Base-by-base conservation (phyloP, 2,113 vertebrate species). In the Myotis davidii region DNA sequence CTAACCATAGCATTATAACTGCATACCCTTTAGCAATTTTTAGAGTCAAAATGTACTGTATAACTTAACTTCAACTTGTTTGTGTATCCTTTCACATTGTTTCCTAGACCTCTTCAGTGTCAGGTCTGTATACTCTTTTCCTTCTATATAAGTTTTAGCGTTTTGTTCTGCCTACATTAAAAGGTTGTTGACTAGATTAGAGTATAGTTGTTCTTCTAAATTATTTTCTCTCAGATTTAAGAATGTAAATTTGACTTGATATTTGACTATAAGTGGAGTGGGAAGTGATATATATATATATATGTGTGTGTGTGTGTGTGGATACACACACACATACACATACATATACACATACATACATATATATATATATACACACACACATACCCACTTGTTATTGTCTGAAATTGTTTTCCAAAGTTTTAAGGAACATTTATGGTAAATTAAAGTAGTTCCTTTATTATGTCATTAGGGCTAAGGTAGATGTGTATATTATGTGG, bases 151-250 rank as follows among this genome's bases (percentile, higher is more conserved):
- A 85, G 25, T 81, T 37, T 91, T 69, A 85, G n/a, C n/a, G 5
- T 76, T 95, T 37, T 88, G 2, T 88, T 79, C 50, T 74, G 6
- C 6, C 6, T 42, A 85, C 27, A 67, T 93, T 91, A 65, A 96
- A 93, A 87, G 29, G 0, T 64, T 92, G 25, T 79, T 88, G 64
- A 78, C 39, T 88, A 83, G 77, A 14, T 74, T 56, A 23, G 42
- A 85, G 65, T 88, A 78, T 77, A 70, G 29, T 85, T 85, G n/a
- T 88, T 39, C n/a, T 29, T 91, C 29, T 67, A 88, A 85, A 45
- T 91, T 94, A 52, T 70, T 89, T 91, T 88, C 64, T 94, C 88
- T 94, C 7, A 64, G 42, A 27, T 74, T 88, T 89, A 88, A 88
- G 42, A 81, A 84, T 88, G 18, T 93, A 88, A 79, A 77, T 67